These are phyloP conservation scores for Julus scanicus DNA, from an alignment of 2,888 invertebrate species.

Conservation along the genomic window DNA sequence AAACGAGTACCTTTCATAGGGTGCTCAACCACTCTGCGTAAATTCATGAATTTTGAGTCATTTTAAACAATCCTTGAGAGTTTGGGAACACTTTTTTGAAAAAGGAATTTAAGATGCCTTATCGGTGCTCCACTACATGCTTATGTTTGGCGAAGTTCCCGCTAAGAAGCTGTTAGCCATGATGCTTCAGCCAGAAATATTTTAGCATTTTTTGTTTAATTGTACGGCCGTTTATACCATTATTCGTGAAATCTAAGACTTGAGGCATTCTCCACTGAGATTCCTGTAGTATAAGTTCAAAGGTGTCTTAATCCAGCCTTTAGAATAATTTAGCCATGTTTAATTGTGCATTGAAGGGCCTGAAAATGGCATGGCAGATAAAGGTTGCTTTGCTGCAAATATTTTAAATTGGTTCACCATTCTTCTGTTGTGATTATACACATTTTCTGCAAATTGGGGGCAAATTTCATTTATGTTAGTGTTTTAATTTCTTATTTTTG, in stretches of 20 bases:
- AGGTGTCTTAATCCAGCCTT: too few relatives aligned
- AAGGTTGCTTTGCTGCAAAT: background rate
- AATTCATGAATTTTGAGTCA: conserved; percentile 1
- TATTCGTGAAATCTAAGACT: background rate
- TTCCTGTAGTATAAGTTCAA: too few relatives aligned
- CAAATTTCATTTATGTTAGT: background rate
- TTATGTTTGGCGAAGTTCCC: conserved; percentile 1
- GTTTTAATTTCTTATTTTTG: background rate
- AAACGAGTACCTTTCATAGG: background rate
- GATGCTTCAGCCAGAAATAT: background rate
- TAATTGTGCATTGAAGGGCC: background rate
- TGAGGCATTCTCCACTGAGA: too few relatives aligned
- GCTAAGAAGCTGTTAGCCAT: background rate
- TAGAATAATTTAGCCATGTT: background rate
- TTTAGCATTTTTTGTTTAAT: background rate
- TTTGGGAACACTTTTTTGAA: conserved; percentile 16
- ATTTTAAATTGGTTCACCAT: background rate
- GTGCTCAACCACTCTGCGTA: background rate
- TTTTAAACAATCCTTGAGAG: background rate
- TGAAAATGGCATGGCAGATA: background rate
- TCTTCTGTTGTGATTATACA: background rate
- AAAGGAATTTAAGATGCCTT: conserved; percentile 6
- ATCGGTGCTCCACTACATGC: background rate
- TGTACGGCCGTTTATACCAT: background rate
- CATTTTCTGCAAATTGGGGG: background rate